Conservation (phyloP, 2,113 vertebrate genomes). For the Hassar affinis region DNA sequence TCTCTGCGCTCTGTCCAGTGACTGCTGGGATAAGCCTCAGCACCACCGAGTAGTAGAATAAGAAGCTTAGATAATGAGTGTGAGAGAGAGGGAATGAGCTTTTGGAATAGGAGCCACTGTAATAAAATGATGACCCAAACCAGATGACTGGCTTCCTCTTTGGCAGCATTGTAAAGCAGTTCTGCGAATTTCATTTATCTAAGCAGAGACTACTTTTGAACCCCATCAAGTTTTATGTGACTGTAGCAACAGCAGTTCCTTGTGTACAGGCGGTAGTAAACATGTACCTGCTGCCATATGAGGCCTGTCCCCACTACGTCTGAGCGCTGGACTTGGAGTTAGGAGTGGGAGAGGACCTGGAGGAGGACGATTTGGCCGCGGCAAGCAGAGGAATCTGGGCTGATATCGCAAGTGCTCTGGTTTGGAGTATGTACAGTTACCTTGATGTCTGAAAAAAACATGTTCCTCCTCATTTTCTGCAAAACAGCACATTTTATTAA, state of each 20-base stretch:
- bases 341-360: slow-evolving; percentile 32
- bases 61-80: no score
- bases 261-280: slow-evolving; percentile 7
- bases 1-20: no score
- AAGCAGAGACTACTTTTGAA: slow-evolving; percentile 26
- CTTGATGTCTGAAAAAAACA: neutral
- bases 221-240: slow-evolving; percentile 5
- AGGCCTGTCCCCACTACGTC: neutral
- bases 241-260: neutral
- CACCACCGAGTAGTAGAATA: no score
- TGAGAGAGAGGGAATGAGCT: no score
- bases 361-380: slow-evolving; percentile 6
- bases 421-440: neutral
- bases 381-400: slow-evolving; percentile 37
- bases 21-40: no score
- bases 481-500: neutral
- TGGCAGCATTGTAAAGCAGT: neutral
- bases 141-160: neutral
- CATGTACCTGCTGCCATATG: slow-evolving; percentile 28
- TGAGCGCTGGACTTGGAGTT: slow-evolving; percentile 20
- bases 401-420: slow-evolving; percentile 34
- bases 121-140: slow-evolving; percentile 32
- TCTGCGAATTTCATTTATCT: slow-evolving; percentile 20
- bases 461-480: neutral
- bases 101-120: slow-evolving; percentile 18